These are phyloP conservation scores for Cotesia chilonis DNA, from an alignment of 1,140 invertebrate genomes.

Conservation along the genomic window DNA sequence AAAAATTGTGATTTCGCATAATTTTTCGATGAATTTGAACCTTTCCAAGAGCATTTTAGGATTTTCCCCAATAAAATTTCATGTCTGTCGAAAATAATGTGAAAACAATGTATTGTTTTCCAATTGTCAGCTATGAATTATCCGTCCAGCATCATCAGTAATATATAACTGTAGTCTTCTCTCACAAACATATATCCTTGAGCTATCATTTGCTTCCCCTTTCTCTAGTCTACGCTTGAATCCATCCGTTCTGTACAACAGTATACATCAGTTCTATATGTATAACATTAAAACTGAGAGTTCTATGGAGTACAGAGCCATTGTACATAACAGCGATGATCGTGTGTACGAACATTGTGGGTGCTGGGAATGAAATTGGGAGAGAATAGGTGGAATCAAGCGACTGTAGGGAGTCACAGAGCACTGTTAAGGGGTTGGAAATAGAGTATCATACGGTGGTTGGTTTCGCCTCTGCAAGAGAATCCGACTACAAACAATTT, in stretches of 20 bases:
- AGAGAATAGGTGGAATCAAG: slow-evolving; percentile 40
- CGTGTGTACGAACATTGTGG: neutral
- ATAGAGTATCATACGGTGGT: slow-evolving; percentile 28
- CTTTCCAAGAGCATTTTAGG: no score
- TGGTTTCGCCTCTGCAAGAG: slow-evolving; percentile 23
- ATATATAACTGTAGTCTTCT: neutral
- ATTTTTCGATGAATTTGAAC: no score
- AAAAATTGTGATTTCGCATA: no score
- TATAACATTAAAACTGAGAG: neutral
- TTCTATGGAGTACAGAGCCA: neutral
- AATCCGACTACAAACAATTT: slow-evolving; percentile 32
- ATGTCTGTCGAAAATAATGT: neutral
- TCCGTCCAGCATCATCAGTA: neutral
- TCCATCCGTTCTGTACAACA: no score
- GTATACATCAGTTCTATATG: neutral
- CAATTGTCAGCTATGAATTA: neutral
- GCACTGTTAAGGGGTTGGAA: slow-evolving; percentile 9
- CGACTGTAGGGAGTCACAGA: slow-evolving; percentile 28
- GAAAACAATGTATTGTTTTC: neutral
- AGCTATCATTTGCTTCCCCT: slow-evolving; percentile 1
- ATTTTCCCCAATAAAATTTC: neutral
- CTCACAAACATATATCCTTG: slow-evolving; percentile 1
- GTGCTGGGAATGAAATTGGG: slow-evolving; percentile 38
- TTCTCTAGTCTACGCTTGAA: neutral
- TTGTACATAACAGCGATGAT: neutral